A percentile compares a stretch with the other conserved stretches of the same genome.
These are phyloP conservation scores for Ladona fulva DNA, from an alignment of 1,140 invertebrate genomes.

Conservation along the genomic window DNA sequence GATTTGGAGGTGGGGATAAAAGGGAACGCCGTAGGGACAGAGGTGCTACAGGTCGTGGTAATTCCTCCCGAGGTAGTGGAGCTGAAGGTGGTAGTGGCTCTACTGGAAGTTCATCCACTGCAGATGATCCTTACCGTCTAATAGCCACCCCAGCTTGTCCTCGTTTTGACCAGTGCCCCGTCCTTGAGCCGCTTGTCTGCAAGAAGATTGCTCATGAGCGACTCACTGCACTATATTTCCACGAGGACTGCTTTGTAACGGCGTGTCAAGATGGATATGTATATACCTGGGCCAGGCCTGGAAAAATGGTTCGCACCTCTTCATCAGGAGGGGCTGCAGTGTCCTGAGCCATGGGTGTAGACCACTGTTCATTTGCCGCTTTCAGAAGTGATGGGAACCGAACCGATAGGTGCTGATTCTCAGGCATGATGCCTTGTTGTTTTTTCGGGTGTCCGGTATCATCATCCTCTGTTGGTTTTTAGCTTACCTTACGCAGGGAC, in stretches of 20 bases:
- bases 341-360: neutral
- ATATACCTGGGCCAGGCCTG: slow-evolving; percentile 93
- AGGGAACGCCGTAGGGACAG: neutral
- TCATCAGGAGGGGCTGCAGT: neutral
- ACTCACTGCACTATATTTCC: slow-evolving; percentile 87
- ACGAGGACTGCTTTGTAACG: slow-evolving; percentile 92
- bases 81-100: slow-evolving; percentile 20
- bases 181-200: slow-evolving; percentile 92
- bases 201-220: slow-evolving; percentile 97
- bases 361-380: neutral
- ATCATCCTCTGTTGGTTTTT: too few relatives aligned
- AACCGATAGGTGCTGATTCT: neutral
- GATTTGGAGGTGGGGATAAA: neutral
- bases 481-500: neutral
- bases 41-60: slow-evolving; percentile 8
- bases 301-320: slow-evolving; percentile 42
- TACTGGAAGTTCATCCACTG: slow-evolving; percentile 14
- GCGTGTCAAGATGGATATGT: slow-evolving; percentile 97
- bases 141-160: slow-evolving; percentile 88
- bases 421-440: neutral
- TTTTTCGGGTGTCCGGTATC: neutral
- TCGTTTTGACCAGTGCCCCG: slow-evolving; percentile 88
- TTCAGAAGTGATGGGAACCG: too few relatives aligned
- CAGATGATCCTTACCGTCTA: slow-evolving; percentile 71
- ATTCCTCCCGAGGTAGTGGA: neutral